Conservation (phyloP, 2,113 vertebrate species). For the Rhinolophus sinicus region DNA sequence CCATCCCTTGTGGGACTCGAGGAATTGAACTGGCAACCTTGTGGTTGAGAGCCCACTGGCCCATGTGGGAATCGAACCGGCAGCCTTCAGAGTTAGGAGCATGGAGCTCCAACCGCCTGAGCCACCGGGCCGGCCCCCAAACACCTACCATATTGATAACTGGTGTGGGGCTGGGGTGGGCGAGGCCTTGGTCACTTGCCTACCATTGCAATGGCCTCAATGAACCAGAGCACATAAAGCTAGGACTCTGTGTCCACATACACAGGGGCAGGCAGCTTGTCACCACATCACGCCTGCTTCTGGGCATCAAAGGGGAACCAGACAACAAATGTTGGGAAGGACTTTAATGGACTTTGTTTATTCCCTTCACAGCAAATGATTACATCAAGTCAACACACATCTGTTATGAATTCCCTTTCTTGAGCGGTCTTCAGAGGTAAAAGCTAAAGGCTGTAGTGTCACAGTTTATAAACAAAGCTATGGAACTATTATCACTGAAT, state of each 20-base stretch:
- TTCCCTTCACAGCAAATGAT: background rate
- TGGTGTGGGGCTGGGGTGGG: background rate
- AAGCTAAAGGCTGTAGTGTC: slow-evolving; percentile 15
- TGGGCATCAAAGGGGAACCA: background rate
- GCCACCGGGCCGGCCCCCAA: too few species aligned
- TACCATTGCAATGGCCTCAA: background rate
- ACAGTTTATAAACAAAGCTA: slow-evolving; percentile 36
- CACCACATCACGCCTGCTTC: background rate
- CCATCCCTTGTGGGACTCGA: too few species aligned
- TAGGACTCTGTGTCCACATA: background rate
- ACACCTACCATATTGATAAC: background rate
- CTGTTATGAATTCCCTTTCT: background rate
- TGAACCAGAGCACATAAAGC: background rate
- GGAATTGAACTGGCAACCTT: too few species aligned
- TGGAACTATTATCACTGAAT: background rate
- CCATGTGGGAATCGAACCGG: too few species aligned
- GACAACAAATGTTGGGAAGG: background rate
- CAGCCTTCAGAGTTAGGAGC: too few species aligned
- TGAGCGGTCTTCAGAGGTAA: background rate
- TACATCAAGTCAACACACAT: background rate
- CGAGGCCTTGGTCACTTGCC: background rate
- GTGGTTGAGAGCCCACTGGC: too few species aligned
- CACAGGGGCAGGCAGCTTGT: background rate
- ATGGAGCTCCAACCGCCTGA: too few species aligned
- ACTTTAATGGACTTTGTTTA: background rate